Evolutionary conservation across 2,797 vertebrate genomes (phyloP).

Genomic region (Podarcis lilfordi): DNA sequence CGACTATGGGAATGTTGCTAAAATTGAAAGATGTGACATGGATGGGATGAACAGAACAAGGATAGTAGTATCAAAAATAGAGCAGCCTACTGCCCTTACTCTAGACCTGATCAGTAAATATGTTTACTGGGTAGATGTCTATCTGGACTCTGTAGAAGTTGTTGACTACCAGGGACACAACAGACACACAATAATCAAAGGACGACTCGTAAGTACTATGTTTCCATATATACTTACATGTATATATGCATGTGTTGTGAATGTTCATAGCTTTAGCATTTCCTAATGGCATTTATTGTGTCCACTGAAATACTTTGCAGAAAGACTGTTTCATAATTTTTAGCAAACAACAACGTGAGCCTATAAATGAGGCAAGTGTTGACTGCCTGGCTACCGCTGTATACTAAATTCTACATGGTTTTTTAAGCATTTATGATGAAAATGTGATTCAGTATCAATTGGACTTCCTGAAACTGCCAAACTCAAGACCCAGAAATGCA

Average conservation of each 20-base stretch:
- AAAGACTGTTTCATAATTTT: background rate
- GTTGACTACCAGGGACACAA: slow-evolving; percentile 93
- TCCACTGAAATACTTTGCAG: background rate
- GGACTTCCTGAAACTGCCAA: background rate
- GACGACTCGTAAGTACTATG: slow-evolving; percentile 87
- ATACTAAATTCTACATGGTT: background rate
- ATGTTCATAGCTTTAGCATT: background rate
- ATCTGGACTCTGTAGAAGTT: slow-evolving; percentile 92
- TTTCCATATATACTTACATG: background rate
- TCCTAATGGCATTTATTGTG: background rate
- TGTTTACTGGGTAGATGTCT: slow-evolving; percentile 96
- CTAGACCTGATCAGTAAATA: slow-evolving; percentile 93
- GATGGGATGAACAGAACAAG: slow-evolving; percentile 93
- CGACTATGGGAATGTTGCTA: slow-evolving; percentile 92
- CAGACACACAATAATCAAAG: slow-evolving; percentile 87
- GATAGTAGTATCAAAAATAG: slow-evolving; percentile 89
- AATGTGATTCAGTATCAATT: background rate
- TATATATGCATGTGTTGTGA: background rate
- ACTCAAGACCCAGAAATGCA: background rate
- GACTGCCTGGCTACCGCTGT: background rate
- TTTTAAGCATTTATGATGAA: background rate
- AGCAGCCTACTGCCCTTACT: slow-evolving; percentile 91
- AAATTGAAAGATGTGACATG: slow-evolving; percentile 96
- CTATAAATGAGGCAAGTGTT: background rate
- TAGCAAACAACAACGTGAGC: background rate